A percentile compares a stretch with the other conserved stretches of the same genome.
These are phyloP conservation scores for Pantherophis guttatus DNA, from an alignment of 2,113 vertebrate species.

Conservation along the genomic window DNA sequence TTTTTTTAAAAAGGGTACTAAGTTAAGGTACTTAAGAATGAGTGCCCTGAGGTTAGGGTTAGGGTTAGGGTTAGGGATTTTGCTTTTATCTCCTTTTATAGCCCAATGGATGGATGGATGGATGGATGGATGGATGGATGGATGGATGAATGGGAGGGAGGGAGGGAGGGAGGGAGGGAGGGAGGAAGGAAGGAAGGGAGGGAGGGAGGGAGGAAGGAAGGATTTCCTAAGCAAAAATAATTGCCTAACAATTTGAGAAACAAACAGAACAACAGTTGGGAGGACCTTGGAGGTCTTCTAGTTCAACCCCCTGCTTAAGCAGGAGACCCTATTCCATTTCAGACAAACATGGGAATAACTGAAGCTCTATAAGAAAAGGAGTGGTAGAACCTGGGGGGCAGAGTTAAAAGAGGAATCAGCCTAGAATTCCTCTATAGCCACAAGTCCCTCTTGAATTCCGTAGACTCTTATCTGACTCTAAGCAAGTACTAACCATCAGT, in stretches of 20 bases:
- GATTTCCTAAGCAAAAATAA: no score
- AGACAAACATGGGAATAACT: background rate
- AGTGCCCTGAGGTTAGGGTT: background rate
- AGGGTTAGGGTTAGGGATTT: no score
- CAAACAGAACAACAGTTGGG: no score
- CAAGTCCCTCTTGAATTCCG: background rate
- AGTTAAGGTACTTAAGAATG: background rate
- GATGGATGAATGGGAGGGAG: no score
- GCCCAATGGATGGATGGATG: no score
- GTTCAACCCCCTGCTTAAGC: background rate
- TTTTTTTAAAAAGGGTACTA: background rate
- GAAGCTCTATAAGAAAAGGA: background rate
- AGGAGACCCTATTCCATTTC: background rate
- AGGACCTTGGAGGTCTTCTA: no score
- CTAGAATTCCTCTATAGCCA: background rate
- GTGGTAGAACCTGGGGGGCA: background rate
- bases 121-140: no score
- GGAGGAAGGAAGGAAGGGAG: no score
- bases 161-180: no score
- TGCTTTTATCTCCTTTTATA: no score
- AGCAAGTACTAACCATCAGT: background rate
- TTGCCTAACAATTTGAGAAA: no score
- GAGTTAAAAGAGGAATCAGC: background rate
- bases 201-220: no score
- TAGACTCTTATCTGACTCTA: background rate